A percentile compares a stretch with the other conserved stretches of the same genome.
phyloP scores from a whole-genome alignment of 1,140 invertebrate genomes.

The Drosophila novamexicana region DNA sequence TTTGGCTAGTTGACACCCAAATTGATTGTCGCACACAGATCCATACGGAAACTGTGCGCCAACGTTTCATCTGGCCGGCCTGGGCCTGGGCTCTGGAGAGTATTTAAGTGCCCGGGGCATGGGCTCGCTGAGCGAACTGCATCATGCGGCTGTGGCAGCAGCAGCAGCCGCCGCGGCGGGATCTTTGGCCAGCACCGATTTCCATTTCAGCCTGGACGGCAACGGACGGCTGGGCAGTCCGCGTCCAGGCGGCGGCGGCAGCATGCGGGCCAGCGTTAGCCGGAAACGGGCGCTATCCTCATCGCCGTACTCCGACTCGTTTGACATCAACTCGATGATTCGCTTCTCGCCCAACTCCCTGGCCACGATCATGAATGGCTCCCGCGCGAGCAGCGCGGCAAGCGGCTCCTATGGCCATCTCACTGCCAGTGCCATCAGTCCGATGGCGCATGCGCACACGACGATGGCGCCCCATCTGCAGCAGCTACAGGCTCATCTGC shows the following conservation, averaged over 20 bases:
- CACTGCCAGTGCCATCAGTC: constrained; percentile 88
- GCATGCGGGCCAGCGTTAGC: constrained; percentile 88
- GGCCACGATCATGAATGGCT: constrained; percentile 95
- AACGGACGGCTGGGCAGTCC: constrained; percentile 84
- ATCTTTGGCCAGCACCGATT: constrained; percentile 89
- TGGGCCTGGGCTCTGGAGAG: constrained; percentile 75
- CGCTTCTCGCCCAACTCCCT: constrained; percentile 97
- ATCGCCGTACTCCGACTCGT: constrained; percentile 96
- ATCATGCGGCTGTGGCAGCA: constrained; percentile 76
- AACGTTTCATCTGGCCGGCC: constrained; percentile 72
- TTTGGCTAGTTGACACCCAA: neutral
- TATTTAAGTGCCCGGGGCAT: constrained; percentile 67
- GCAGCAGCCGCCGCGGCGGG: constrained; percentile 74
- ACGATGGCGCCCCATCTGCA: constrained; percentile 89
- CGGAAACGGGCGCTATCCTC: constrained; percentile 96
- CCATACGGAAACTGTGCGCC: constrained; percentile 71
- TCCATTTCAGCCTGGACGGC: constrained; percentile 91
- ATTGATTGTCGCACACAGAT: constrained; percentile 47
- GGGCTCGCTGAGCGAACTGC: constrained; percentile 68
- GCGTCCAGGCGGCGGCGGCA: constrained; percentile 84
- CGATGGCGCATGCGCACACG: constrained; percentile 87
- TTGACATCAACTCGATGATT: constrained; percentile 97
- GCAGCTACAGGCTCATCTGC: constrained; percentile 91
- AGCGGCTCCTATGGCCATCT: constrained; percentile 97
- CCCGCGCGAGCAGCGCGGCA: constrained; percentile 91